Evolutionary conservation across 1,140 invertebrate species (phyloP), one percentile per base, ranked within the genome.

Genomic region (Eulimnadia texana): DNA sequence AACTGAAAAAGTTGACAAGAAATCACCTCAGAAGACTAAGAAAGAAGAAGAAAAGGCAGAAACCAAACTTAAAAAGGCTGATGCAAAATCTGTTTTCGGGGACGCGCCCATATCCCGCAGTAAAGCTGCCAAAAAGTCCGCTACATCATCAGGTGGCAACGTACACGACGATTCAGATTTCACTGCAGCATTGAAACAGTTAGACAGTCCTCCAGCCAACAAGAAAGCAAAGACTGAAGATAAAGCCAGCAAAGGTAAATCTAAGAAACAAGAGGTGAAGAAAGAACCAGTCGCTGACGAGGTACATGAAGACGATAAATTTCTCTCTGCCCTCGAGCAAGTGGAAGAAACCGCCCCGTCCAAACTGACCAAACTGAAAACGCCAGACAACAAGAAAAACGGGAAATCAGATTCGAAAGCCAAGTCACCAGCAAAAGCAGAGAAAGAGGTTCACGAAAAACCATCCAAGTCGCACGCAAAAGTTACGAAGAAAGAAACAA

Each of bases 161-260:
- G 20, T 57, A 9, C 25, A 57, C 55, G n/a, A 23, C 0, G 29
- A 29, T n/a, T 19, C 3, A 10, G n/a, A 58, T 3, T 58, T 58
- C 28, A 20, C 55, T 16, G 1, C 55, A 20, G 19, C 66, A 72
- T 55, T 77, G 77, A 62, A 75, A 80, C 75, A 83, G 67, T 68
- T 86, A 49, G 83, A 85, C 42, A 28, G 42, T 23, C 28, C 60
- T 28, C 25, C 50, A 42, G n/a, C 33, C 22, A 29, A 29, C 29
- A 70, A 69, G 70, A 22, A 64, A 65, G 0, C 28, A 64, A 42
- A 53, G 50, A 42, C 9, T 47, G 42, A 22, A 50, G 0, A 19
- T 53, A 22, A 23, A 23, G 20, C 61, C 27, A 23, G 23, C 27
- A 10, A 58, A 16, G 3, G 3, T 25, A 56, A 10, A 19, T 51